Percentiles rank a stretch among this genome's conserved stretches.
phyloP scores from a whole-genome alignment of 2,113 vertebrate genomes.

The Trichomycterus rosablanca region DNA sequence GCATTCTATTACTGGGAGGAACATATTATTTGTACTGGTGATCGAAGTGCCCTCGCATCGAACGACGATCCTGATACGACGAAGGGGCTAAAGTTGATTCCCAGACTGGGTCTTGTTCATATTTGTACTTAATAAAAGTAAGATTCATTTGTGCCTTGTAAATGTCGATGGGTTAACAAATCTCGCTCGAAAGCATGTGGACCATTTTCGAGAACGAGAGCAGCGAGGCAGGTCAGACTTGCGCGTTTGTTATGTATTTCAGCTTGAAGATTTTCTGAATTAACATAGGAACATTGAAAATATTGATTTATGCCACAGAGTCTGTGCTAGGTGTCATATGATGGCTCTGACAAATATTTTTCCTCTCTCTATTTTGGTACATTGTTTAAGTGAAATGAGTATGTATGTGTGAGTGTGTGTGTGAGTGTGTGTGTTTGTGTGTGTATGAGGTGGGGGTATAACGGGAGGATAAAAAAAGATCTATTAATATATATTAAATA shows the following conservation, averaged over 20 bases:
- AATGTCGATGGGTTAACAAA: constrained; percentile 56
- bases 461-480: no score
- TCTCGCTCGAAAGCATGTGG: constrained; percentile 35
- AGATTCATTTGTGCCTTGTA: constrained; percentile 99
- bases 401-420: constrained; percentile 41
- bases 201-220: constrained; percentile 55
- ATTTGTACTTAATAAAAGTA: constrained; percentile 91
- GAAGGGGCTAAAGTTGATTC: constrained; percentile 38
- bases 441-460: no score
- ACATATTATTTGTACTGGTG: constrained; percentile 21
- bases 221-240: constrained; percentile 58
- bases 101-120: constrained; percentile 76
- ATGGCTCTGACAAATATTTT: constrained; percentile 87
- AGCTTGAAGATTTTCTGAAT: constrained; percentile 91
- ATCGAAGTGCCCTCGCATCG: constrained; percentile 32
- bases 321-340: constrained; percentile 97
- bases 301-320: constrained; percentile 99
- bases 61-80: constrained; percentile 24
- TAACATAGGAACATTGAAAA: constrained; percentile 95
- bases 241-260: constrained; percentile 81
- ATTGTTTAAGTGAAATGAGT: constrained; percentile 44
- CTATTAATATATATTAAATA: constrained; percentile 64
- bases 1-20: constrained; percentile 19
- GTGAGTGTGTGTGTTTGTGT: constrained; percentile 35
- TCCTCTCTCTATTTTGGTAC: constrained; percentile 65